A percentile compares a stretch with the other conserved stretches of the same genome.
These are phyloP conservation scores for Mustelus asterias DNA, from an alignment of 2,113 vertebrate genomes.

Conservation along the genomic window DNA sequence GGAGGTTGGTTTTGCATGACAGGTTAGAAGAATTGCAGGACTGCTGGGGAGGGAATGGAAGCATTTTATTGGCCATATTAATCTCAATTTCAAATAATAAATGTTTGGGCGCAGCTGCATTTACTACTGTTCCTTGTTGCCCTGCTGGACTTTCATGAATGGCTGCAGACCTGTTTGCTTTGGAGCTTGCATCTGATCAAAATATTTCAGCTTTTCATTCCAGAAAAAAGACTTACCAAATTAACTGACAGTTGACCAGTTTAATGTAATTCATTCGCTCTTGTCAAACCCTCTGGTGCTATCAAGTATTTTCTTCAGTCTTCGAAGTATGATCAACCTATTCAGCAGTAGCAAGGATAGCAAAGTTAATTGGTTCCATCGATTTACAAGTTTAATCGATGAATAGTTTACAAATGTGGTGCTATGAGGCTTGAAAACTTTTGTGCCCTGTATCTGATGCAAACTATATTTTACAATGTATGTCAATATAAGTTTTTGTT, in stretches of 20 bases:
- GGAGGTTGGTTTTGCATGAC: neutral
- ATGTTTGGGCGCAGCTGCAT: neutral
- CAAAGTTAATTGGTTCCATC: neutral
- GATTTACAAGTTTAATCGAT: neutral
- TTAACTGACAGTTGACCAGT: neutral
- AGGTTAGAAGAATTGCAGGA: neutral
- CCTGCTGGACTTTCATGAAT: neutral
- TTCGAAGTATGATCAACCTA: neutral
- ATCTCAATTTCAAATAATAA: neutral
- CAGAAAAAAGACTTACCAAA: neutral
- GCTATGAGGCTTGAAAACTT: neutral
- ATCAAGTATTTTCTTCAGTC: neutral
- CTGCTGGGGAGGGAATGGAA: neutral
- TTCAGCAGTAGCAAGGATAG: neutral
- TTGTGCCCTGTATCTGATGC: neutral
- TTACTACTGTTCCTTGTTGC: neutral
- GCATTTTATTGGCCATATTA: neutral
- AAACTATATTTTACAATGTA: neutral
- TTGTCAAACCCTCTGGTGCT: neutral
- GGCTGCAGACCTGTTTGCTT: neutral
- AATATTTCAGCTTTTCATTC: neutral
- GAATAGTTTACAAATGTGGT: neutral
- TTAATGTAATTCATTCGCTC: neutral
- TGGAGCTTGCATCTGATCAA: neutral
- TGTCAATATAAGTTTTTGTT: neutral